Percentiles rank a stretch among this genome's conserved stretches.
Conservation (phyloP, 2,888 invertebrate genomes). For the Campoplex nolae region DNA sequence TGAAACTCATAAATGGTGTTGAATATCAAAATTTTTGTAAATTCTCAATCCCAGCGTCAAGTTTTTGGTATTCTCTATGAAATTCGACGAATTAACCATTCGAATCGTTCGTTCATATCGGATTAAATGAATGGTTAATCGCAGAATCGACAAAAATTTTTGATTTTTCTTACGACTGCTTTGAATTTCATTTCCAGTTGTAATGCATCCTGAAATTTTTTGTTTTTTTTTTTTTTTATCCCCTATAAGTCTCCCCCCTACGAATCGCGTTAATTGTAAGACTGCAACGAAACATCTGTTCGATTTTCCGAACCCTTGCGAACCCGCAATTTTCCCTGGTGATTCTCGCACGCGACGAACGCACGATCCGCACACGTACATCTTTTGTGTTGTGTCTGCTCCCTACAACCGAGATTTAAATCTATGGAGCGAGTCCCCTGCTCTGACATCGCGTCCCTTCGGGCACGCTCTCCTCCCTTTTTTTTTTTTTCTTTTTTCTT, state of each 20-base stretch:
- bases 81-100: too few relatives aligned
- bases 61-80: too few relatives aligned
- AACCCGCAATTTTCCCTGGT: slow-evolving; percentile 21
- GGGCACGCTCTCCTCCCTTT: background rate
- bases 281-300: slow-evolving; percentile 54
- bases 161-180: background rate
- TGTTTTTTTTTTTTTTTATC: too few relatives aligned
- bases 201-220: background rate
- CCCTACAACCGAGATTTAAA: slow-evolving; percentile 55
- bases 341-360: slow-evolving; percentile 55
- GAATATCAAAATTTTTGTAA: too few relatives aligned
- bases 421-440: slow-evolving; percentile 19
- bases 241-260: background rate
- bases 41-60: too few relatives aligned
- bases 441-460: background rate
- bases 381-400: slow-evolving; percentile 63
- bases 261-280: background rate
- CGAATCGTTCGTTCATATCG: too few relatives aligned
- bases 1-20: too few relatives aligned
- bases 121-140: too few relatives aligned
- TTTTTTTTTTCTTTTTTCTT: slow-evolving; percentile 7
- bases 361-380: slow-evolving; percentile 31
- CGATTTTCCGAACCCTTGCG: slow-evolving; percentile 43
- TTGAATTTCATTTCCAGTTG: background rate
- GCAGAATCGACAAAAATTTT: too few relatives aligned